These are phyloP conservation scores for Anastatus disparis DNA, from an alignment of 1,140 invertebrate genomes.

Conservation along the genomic window DNA sequence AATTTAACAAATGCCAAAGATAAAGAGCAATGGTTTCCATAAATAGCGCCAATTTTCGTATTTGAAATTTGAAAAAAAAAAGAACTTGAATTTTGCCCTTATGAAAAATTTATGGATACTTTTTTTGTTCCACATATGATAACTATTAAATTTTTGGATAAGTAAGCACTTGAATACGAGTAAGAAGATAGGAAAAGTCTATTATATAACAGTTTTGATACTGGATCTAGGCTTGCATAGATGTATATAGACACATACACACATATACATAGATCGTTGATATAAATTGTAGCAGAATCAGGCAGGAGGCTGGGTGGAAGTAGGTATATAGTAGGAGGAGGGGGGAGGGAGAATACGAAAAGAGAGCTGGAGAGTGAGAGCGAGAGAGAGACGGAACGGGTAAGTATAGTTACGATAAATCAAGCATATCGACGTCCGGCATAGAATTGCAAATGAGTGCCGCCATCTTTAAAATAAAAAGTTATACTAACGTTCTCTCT, in stretches of 20 bases:
- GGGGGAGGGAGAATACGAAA: background rate
- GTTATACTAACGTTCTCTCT: slow-evolving; percentile 30
- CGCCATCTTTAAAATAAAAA: slow-evolving; percentile 66
- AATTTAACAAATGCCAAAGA: too few species aligned
- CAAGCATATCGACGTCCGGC: slow-evolving; percentile 65
- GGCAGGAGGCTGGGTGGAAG: slow-evolving; percentile 27
- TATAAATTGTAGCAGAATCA: slow-evolving; percentile 56
- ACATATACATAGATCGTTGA: slow-evolving; percentile 39
- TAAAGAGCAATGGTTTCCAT: too few species aligned
- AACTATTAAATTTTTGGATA: too few species aligned
- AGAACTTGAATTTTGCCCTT: too few species aligned
- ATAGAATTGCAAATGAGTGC: slow-evolving; percentile 67
- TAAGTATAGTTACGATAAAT: slow-evolving; percentile 66
- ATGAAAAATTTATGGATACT: too few species aligned
- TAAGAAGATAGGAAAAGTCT: background rate
- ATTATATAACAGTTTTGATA: slow-evolving; percentile 19
- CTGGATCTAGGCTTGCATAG: background rate
- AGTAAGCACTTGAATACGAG: too few species aligned
- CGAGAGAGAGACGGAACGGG: slow-evolving; percentile 44
- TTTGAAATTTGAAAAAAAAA: too few species aligned
- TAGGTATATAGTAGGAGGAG: slow-evolving; percentile 3
- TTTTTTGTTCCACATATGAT: too few species aligned
- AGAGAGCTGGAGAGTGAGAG: slow-evolving; percentile 3
- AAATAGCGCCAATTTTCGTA: too few species aligned
- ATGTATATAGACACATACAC: background rate